Conservation (phyloP, 2,888 invertebrate genomes). For the Andricus quercusramuli region DNA sequence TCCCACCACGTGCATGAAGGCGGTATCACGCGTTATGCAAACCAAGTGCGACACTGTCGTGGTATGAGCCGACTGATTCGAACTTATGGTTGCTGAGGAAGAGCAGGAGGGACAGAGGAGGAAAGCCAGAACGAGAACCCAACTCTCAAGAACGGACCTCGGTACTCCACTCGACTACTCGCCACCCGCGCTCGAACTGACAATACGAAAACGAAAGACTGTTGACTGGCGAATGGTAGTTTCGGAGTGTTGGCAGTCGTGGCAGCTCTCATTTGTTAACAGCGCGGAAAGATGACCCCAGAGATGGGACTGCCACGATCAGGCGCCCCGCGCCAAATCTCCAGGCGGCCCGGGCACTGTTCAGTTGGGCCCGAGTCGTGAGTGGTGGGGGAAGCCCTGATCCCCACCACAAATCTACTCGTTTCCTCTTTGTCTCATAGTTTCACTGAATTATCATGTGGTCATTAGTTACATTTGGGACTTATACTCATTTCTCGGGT, state of each 20-base stretch:
- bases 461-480: no score
- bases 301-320: constrained; percentile 65
- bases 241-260: constrained; percentile 44
- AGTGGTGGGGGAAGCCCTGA: constrained; percentile 4
- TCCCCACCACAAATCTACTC: background rate
- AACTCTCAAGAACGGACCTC: constrained; percentile 52
- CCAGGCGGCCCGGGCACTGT: background rate
- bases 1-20: constrained; percentile 17
- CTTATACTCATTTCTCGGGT: no score
- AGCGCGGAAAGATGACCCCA: constrained; percentile 70
- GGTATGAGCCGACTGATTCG: constrained; percentile 75
- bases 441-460: no score
- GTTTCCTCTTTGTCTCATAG: background rate
- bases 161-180: constrained; percentile 52
- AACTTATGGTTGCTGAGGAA: constrained; percentile 66
- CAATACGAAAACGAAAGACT: constrained; percentile 57
- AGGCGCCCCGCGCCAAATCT: constrained; percentile 66
- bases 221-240: constrained; percentile 48
- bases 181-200: constrained; percentile 69
- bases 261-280: constrained; percentile 51
- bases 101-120: constrained; percentile 39
- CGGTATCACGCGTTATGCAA: constrained; percentile 47
- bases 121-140: constrained; percentile 44
- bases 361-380: background rate
- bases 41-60: constrained; percentile 45